Base-by-base conservation (phyloP, 2,113 vertebrate genomes). In the Pyrgilauda ruficollis region DNA sequence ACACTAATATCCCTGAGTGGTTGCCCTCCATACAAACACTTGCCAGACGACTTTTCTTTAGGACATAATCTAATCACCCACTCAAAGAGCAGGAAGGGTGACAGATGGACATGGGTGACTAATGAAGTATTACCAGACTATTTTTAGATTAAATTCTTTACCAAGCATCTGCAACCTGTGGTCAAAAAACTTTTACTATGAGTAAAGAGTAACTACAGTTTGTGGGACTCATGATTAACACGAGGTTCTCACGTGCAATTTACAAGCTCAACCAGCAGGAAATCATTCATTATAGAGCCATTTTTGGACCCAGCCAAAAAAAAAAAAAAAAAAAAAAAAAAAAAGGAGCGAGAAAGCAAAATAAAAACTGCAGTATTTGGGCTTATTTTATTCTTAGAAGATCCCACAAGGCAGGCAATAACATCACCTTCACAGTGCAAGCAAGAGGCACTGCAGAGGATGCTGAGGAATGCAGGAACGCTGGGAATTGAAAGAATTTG, bases 131-230 rank as follows among this genome's bases (percentile, higher is more conserved):
- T 69, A 86, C 43, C 76, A 18, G 20, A 55, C 79, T 94, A 86
- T 92, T 87, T 92, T 95, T 75, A 92, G 89, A 89, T 56, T 61
- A 64, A 93, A 92, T 59, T 84, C 78, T 69, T 79, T 52, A 70
- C 35, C 82, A 89, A 94, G 77, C 73, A 83, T 64, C 75, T 58
- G 59, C 50, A 93, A 93, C 59, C 76, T n/a, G 33, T 11, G 44
- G 30, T 72, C 35, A 87, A 47, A 69, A 87, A 89, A 55, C 83
- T 78, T 88, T 41, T 50, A 67, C 55, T 77, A 13, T 4, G 19
- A 88, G 43, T 35, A 44, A 91, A 76, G 62, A 84, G 2, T 27
- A 83, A 85, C 67, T 30, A 14, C 0, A 0, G 2, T 18, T 59
- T 64, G 47, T 2, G 6, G 17, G 44, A 33, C 35, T 86, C 46